phyloP scores from a whole-genome alignment of 2,797 vertebrate species.

The Pipistrellus pygmaeus region DNA sequence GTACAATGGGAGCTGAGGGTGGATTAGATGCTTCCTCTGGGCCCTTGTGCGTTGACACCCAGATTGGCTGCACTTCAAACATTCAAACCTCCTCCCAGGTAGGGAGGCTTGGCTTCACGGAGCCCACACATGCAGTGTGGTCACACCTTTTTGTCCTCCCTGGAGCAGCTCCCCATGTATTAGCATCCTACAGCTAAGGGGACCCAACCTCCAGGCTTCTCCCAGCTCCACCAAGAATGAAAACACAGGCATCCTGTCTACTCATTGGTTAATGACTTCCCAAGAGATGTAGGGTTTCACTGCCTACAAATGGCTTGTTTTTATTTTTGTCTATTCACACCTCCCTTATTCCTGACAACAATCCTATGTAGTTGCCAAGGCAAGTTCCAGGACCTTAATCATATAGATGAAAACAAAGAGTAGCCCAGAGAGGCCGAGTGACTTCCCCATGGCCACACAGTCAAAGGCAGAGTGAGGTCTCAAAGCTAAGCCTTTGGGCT shows the following conservation, averaged over 20 bases:
- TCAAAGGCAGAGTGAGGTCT: not conserved
- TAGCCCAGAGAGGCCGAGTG: constrained; percentile 19
- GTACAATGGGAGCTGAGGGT: not conserved
- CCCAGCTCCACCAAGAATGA: constrained; percentile 38
- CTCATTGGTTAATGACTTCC: constrained; percentile 1
- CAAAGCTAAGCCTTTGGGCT: not conserved
- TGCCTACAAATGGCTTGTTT: constrained; percentile 39
- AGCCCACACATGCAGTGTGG: not conserved
- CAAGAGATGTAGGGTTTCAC: not conserved
- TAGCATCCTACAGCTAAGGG: not conserved
- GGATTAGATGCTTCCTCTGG: not conserved
- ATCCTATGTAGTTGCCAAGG: not conserved
- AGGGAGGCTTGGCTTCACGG: not conserved
- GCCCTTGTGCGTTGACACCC: not conserved
- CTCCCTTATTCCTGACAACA: constrained; percentile 34
- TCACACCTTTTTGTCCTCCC: not conserved
- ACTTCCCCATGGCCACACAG: not conserved
- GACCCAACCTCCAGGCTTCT: constrained; percentile 35
- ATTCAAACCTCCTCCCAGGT: not conserved
- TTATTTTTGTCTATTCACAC: not conserved
- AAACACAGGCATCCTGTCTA: constrained; percentile 36
- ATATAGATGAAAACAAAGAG: not conserved
- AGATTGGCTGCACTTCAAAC: not conserved
- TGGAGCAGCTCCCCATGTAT: not conserved
- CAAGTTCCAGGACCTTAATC: not conserved